phyloP scores from a whole-genome alignment of 2,797 vertebrate genomes.

The Falco biarmicus region DNA sequence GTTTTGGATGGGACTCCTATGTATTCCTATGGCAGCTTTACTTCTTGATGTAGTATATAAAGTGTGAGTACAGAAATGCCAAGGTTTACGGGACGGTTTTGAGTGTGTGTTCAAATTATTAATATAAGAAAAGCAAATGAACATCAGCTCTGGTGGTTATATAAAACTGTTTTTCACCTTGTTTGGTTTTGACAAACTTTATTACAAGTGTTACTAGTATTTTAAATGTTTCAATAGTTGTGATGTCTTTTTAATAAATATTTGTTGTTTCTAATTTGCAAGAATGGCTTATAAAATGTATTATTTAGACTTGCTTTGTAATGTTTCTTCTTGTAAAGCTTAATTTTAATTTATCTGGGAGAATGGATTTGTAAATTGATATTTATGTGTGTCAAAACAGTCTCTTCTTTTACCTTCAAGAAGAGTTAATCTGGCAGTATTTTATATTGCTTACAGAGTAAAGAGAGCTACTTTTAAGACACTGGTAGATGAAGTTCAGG shows the following conservation, averaged over 20 bases:
- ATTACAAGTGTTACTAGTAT: not conserved
- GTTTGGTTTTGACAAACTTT: not conserved
- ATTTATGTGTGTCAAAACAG: not conserved
- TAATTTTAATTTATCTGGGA: not conserved
- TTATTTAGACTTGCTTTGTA: not conserved
- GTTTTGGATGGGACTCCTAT: constrained; percentile 95
- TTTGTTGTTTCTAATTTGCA: not conserved
- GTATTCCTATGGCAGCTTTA: constrained; percentile 93
- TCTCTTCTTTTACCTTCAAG: not conserved
- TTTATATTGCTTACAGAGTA: constrained; percentile 78
- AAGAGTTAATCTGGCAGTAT: constrained; percentile 12
- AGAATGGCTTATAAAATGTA: not conserved
- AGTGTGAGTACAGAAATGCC: constrained; percentile 86
- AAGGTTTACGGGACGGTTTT: not conserved
- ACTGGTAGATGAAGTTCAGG: constrained; percentile 97
- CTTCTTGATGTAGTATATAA: constrained; percentile 94
- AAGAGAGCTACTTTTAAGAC: constrained; percentile 94
- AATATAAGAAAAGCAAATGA: not conserved
- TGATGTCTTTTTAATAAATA: not conserved
- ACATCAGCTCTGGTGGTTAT: not conserved
- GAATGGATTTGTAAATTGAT: not conserved
- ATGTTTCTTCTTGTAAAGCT: not conserved
- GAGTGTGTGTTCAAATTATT: not conserved
- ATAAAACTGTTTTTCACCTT: not conserved
- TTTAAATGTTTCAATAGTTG: not conserved